phyloP scores from a whole-genome alignment of 2,113 vertebrate species.

The Amphiprion ocellaris region DNA sequence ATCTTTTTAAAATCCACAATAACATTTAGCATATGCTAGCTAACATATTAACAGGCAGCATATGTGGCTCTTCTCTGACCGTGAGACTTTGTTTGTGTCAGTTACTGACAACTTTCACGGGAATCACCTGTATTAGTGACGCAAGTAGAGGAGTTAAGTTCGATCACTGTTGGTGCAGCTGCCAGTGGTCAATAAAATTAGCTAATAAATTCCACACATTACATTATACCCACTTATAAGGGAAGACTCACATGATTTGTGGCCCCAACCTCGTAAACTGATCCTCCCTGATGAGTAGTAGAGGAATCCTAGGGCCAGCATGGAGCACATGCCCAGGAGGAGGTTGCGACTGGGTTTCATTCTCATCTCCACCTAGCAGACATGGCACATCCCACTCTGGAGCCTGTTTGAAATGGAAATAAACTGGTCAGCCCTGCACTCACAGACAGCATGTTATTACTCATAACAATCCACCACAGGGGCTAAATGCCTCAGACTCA shows the following conservation, averaged over 20 bases:
- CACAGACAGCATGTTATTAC: background rate
- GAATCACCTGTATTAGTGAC: too few relatives aligned
- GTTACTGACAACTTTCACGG: too few relatives aligned
- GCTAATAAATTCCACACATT: background rate
- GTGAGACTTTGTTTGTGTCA: too few relatives aligned
- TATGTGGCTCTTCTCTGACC: too few relatives aligned
- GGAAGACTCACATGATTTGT: constrained; percentile 90
- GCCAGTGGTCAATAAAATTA: background rate
- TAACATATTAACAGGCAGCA: too few relatives aligned
- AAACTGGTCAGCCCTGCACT: constrained; percentile 1
- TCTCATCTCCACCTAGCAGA: constrained; percentile 88
- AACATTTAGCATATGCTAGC: too few relatives aligned
- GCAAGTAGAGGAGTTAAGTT: background rate
- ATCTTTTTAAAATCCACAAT: too few relatives aligned
- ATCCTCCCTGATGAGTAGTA: constrained; percentile 93
- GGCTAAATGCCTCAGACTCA: background rate
- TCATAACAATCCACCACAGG: background rate
- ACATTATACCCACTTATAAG: background rate
- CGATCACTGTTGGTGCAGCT: background rate
- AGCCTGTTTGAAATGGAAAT: constrained; percentile 23
- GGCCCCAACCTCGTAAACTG: constrained; percentile 86
- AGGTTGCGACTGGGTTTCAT: constrained; percentile 90
- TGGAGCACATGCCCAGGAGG: constrained; percentile 91
- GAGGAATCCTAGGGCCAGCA: constrained; percentile 91
- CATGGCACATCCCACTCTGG: constrained; percentile 31